Conservation (phyloP, 2,888 invertebrate genomes). For the Pemphredon lugubris region DNA sequence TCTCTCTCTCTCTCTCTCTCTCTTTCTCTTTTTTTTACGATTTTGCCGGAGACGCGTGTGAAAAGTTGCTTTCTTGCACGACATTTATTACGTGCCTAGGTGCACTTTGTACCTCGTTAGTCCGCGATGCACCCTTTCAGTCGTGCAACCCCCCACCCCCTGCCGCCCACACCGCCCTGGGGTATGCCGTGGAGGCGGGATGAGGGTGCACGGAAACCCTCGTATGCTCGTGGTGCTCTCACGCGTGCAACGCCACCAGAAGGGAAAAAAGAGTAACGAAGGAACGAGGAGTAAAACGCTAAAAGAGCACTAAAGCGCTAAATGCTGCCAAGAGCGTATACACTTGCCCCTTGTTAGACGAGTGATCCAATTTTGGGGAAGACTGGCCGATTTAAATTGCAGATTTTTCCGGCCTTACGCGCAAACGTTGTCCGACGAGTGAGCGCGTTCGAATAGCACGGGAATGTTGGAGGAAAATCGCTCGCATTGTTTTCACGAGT, state of each 20-base stretch:
- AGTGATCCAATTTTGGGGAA: constrained; percentile 41
- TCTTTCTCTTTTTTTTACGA: not conserved
- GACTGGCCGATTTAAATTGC: too few species aligned
- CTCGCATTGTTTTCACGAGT: too few species aligned
- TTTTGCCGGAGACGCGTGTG: not conserved
- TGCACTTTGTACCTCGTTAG: constrained; percentile 61
- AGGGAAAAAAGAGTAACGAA: not conserved
- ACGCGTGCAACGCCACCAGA: constrained; percentile 21
- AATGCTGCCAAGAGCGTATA: constrained; percentile 32
- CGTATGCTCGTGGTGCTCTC: constrained; percentile 24
- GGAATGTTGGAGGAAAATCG: too few species aligned
- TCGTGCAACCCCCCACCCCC: too few species aligned
- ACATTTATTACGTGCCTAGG: constrained; percentile 52
- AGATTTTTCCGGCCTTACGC: too few species aligned
- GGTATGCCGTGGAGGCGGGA: too few species aligned
- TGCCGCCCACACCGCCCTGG: too few species aligned
- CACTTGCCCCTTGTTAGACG: constrained; percentile 22
- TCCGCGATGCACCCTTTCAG: constrained; percentile 47
- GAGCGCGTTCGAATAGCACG: too few species aligned
- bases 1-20: too few species aligned
- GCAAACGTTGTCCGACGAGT: too few species aligned
- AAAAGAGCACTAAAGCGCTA: constrained; percentile 18
- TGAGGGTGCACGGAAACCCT: constrained; percentile 4
- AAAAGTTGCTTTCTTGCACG: constrained; percentile 17
- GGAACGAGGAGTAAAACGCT: not conserved